Percentiles rank a stretch among this genome's conserved stretches.
Conservation (phyloP, 23 tunicate genomes). For the Botrylloides violaceus region DNA sequence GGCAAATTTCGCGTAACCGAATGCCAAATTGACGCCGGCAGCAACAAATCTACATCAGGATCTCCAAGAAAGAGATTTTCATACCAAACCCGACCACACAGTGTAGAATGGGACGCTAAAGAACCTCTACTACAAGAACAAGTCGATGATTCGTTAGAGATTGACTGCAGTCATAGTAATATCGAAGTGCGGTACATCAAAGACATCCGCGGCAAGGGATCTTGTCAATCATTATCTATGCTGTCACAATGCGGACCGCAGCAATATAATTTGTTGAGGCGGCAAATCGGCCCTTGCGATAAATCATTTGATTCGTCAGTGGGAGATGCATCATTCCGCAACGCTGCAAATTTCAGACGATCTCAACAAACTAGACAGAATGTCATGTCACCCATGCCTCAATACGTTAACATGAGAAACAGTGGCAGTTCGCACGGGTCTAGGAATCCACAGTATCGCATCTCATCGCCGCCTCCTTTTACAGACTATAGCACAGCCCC, state of each 20-base stretch:
- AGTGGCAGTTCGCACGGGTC: neutral
- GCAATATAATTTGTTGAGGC: constrained; percentile 10
- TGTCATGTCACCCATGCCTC: neutral
- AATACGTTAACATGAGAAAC: constrained; percentile 13
- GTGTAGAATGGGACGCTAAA: constrained; percentile 14
- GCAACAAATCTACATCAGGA: neutral
- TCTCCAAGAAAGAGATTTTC: neutral
- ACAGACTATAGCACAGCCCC: constrained; percentile 36
- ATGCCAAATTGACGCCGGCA: neutral
- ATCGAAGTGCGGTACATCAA: constrained; percentile 69
- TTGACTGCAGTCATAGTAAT: constrained; percentile 86
- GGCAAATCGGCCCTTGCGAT: constrained; percentile 14
- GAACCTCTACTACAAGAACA: constrained; percentile 10
- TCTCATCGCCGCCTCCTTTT: constrained; percentile 22
- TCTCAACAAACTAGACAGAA: neutral
- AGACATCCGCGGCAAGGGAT: constrained; percentile 6
- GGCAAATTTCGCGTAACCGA: constrained; percentile 54
- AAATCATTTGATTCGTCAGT: neutral
- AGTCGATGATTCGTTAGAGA: constrained; percentile 44
- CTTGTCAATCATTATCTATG: constrained; percentile 19
- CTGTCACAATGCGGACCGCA: neutral
- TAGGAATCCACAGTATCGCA: constrained; percentile 3
- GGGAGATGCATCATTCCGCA: neutral
- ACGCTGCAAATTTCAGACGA: neutral
- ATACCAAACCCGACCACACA: neutral